phyloP scores from a whole-genome alignment of 2,797 vertebrate species.

The Bradypodion ventrale region DNA sequence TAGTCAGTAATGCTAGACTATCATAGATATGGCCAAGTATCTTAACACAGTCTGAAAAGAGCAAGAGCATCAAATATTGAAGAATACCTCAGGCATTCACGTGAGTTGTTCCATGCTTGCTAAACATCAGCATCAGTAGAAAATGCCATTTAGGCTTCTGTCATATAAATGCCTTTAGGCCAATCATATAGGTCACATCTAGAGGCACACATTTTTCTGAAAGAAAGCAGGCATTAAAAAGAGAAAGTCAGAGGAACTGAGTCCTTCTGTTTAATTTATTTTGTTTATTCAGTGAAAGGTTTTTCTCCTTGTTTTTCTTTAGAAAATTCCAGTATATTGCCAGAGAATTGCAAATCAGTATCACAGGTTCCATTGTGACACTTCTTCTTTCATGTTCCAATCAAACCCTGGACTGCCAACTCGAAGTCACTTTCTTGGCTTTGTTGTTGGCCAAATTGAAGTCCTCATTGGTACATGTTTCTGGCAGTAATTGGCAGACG shows the following conservation, averaged over 20 bases:
- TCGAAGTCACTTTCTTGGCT: too few relatives aligned
- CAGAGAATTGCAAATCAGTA: slow-evolving; percentile 4
- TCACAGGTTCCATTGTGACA: slow-evolving; percentile 22
- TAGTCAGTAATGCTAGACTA: background rate
- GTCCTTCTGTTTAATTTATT: slow-evolving; percentile 11
- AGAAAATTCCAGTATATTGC: slow-evolving; percentile 18
- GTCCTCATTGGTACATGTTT: too few relatives aligned
- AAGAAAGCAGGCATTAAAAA: background rate
- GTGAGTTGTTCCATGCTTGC: slow-evolving; percentile 24
- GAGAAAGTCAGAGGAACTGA: slow-evolving; percentile 10
- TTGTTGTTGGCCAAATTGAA: too few relatives aligned
- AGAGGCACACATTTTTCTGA: slow-evolving; percentile 33
- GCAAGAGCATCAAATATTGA: slow-evolving; percentile 18
- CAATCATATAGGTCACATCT: slow-evolving; percentile 31
- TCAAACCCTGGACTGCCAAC: too few relatives aligned
- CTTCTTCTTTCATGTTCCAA: too few relatives aligned
- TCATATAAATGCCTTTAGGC: slow-evolving; percentile 28
- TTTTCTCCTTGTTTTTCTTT: slow-evolving; percentile 30
- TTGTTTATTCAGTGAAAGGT: background rate
- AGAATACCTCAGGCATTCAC: slow-evolving; percentile 27
- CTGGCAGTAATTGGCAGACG: too few relatives aligned
- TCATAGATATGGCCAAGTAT: slow-evolving; percentile 36
- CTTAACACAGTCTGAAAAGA: slow-evolving; percentile 38
- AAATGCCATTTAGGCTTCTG: slow-evolving; percentile 39
- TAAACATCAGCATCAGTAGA: slow-evolving; percentile 18